These are phyloP conservation scores for Drosophila bipectinata DNA, from an alignment of 1,140 invertebrate genomes.

Conservation along the genomic window DNA sequence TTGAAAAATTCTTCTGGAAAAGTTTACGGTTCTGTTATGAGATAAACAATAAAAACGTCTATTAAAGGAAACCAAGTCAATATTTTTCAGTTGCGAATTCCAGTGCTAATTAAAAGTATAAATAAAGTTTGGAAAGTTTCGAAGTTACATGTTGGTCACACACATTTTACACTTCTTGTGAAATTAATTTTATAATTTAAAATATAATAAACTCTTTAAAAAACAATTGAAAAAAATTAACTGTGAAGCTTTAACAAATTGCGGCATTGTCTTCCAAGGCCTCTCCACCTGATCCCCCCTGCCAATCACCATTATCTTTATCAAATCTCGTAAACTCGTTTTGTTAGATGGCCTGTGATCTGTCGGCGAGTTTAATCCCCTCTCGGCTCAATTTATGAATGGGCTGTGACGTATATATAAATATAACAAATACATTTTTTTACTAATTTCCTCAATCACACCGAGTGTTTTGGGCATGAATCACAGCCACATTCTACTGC, in stretches of 20 bases:
- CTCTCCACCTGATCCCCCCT: conserved; percentile 4
- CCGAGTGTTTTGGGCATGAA: conserved; percentile 26
- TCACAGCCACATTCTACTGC: conserved; percentile 26
- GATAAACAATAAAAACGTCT: not conserved
- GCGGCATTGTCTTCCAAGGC: conserved; percentile 31
- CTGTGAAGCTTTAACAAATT: conserved; percentile 14
- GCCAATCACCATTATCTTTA: not conserved
- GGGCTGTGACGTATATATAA: conserved; percentile 38
- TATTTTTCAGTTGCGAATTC: too few relatives aligned
- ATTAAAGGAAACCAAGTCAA: too few relatives aligned
- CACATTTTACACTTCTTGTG: not conserved
- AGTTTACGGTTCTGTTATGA: not conserved
- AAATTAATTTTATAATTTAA: not conserved
- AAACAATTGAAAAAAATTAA: conserved; percentile 14
- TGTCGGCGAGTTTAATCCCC: conserved; percentile 29
- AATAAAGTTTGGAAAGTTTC: not conserved
- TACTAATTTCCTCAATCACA: conserved; percentile 41
- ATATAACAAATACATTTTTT: conserved; percentile 43
- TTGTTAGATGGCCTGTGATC: conserved; percentile 21
- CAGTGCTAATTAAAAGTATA: conserved; percentile 5
- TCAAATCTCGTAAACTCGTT: conserved; percentile 27
- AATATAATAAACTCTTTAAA: not conserved
- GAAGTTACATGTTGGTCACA: too few relatives aligned
- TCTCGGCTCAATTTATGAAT: conserved; percentile 38
- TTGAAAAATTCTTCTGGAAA: not conserved